Evolutionary conservation across 2,888 invertebrate species (phyloP).

Genomic region (Eristalis arbustorum): DNA sequence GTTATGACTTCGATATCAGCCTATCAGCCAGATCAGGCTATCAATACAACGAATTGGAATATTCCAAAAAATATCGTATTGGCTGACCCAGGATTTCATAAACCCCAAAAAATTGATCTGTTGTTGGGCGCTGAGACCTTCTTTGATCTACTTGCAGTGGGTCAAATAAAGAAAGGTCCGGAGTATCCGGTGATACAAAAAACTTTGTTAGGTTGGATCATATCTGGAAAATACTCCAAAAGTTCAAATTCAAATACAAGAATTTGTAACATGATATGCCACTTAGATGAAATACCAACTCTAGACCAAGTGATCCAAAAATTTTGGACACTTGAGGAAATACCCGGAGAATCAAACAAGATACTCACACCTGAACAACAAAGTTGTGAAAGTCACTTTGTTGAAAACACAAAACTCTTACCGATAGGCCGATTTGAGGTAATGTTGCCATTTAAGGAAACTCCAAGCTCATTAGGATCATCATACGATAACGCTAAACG

Average conservation of each 20-base stretch:
- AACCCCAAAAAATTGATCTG: constrained; percentile 31
- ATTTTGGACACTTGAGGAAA: constrained; percentile 48
- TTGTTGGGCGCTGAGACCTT: constrained; percentile 37
- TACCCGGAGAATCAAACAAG: constrained; percentile 23
- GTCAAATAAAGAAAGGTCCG: constrained; percentile 42
- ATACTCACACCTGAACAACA: constrained; percentile 39
- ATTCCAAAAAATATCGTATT: constrained; percentile 40
- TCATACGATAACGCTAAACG: too few relatives aligned
- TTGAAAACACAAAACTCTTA: constrained; percentile 28
- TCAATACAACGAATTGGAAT: constrained; percentile 23
- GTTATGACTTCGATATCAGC: too few relatives aligned
- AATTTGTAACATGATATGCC: constrained; percentile 6
- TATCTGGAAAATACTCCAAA: constrained; percentile 45
- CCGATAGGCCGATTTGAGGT: constrained; percentile 33
- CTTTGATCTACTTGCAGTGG: background rate
- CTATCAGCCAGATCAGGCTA: too few relatives aligned
- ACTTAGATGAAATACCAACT: background rate
- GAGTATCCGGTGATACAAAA: constrained; percentile 17
- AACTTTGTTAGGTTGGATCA: constrained; percentile 28
- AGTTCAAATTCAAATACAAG: background rate
- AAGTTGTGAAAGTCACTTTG: constrained; percentile 43
- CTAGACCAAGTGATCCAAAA: constrained; percentile 35
- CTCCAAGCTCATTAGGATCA: too few relatives aligned
- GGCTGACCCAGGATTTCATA: constrained; percentile 50
- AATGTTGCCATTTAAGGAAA: too few relatives aligned